Evolutionary conservation across 2,888 invertebrate genomes (phyloP).

Genomic region (Pantelozetes paolii): DNA sequence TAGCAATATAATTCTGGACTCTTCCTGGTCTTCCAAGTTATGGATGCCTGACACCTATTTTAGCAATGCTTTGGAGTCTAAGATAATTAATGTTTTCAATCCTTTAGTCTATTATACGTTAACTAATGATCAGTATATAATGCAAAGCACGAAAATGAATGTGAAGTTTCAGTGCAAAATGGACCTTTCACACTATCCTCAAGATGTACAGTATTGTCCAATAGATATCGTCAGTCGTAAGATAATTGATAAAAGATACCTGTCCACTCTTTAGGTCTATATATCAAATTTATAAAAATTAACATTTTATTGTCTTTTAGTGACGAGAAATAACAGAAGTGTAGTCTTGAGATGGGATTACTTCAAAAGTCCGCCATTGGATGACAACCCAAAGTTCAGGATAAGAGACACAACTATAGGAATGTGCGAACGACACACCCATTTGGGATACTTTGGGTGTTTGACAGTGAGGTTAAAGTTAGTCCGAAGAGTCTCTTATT

Average conservation of each 20-base stretch:
- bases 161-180: constrained; percentile 24
- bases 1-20: not conserved
- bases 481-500: constrained; percentile 38
- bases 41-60: constrained; percentile 29
- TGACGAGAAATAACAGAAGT: constrained; percentile 3
- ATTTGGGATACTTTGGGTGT: not conserved
- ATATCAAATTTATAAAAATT: not conserved
- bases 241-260: no score
- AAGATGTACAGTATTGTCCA: constrained; percentile 17
- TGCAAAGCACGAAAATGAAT: constrained; percentile 17
- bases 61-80: constrained; percentile 24
- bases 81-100: constrained; percentile 15
- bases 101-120: constrained; percentile 16
- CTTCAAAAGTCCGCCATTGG: not conserved
- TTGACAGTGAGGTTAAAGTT: constrained; percentile 17
- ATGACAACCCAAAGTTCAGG: constrained; percentile 18
- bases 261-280: not conserved
- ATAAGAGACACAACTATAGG: not conserved
- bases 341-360: not conserved
- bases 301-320: not conserved
- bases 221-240: constrained; percentile 16
- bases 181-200: constrained; percentile 30
- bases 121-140: not conserved
- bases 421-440: not conserved
- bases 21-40: not conserved